A percentile compares a stretch with the other conserved stretches of the same genome.
Conservation (phyloP, 2,113 vertebrate species). For the Antigone vipio region DNA sequence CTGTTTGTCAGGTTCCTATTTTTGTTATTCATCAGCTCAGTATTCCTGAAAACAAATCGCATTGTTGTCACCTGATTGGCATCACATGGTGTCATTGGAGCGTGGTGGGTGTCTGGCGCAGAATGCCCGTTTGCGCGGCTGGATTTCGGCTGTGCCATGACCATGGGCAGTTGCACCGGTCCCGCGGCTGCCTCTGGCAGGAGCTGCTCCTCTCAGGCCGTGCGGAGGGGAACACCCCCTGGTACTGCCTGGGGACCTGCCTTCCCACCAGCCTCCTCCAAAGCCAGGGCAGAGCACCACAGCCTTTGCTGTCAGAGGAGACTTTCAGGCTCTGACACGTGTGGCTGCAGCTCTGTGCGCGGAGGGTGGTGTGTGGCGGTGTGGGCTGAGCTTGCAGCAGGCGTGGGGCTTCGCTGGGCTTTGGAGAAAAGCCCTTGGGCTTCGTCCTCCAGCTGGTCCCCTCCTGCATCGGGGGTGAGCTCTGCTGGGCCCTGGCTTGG, state of each 20-base stretch:
- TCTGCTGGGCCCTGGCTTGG: background rate
- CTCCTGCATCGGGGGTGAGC: background rate
- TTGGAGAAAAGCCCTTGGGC: background rate
- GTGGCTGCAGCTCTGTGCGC: background rate
- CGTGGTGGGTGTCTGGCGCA: background rate
- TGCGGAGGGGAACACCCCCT: background rate
- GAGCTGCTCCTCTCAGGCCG: background rate
- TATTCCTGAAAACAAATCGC: conserved; percentile 54
- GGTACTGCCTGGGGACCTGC: accelerated
- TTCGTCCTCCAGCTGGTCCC: background rate
- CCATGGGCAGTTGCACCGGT: background rate
- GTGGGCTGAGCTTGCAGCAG: background rate
- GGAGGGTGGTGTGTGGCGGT: background rate
- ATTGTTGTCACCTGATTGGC: background rate
- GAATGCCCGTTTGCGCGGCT: background rate
- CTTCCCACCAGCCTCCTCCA: background rate
- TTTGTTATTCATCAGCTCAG: conserved; percentile 52
- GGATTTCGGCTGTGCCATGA: background rate
- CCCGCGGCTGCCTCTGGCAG: background rate
- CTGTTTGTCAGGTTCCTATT: conserved; percentile 60
- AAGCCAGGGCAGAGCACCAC: background rate
- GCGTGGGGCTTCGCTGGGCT: background rate
- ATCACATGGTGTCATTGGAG: accelerated
- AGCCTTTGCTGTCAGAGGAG: background rate
- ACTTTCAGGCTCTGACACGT: background rate